These are phyloP conservation scores for Nannobrachium achirus DNA, from an alignment of 2,113 vertebrate genomes.

Conservation along the genomic window DNA sequence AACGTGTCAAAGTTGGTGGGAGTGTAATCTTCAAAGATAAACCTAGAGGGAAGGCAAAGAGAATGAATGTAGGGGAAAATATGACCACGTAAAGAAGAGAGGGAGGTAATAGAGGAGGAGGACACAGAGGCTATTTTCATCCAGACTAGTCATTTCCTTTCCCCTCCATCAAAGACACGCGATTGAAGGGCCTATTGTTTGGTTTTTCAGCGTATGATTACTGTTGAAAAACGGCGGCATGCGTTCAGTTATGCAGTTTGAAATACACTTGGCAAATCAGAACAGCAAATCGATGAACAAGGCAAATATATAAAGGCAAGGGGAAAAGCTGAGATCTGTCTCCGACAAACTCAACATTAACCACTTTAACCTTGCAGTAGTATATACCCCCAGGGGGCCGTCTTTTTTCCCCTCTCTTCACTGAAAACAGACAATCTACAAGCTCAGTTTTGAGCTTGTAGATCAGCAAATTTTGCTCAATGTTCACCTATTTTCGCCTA, in stretches of 20 bases:
- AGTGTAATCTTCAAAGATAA: constrained; percentile 86
- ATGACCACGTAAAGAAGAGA: constrained; percentile 49
- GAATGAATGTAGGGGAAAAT: constrained; percentile 62
- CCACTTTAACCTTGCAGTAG: too few species aligned
- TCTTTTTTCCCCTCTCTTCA: too few species aligned
- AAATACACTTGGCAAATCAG: neutral
- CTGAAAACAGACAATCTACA: too few species aligned
- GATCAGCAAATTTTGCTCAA: too few species aligned
- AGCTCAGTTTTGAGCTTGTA: too few species aligned
- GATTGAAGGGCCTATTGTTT: constrained; percentile 38
- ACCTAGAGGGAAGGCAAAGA: constrained; percentile 69
- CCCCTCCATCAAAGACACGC: constrained; percentile 31
- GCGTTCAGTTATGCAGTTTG: neutral
- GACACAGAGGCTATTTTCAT: constrained; percentile 65
- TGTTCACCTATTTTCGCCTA: too few species aligned
- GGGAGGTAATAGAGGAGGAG: constrained; percentile 49
- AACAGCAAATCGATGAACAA: neutral
- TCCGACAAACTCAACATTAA: too few species aligned
- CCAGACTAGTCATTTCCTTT: constrained; percentile 46
- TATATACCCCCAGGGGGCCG: too few species aligned
- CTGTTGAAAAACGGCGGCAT: neutral
- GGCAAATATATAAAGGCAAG: neutral
- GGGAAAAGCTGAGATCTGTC: neutral
- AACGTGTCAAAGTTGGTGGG: constrained; percentile 86
- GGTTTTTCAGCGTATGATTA: constrained; percentile 8